phyloP scores from a whole-genome alignment of 2,113 vertebrate genomes.

The Lophius piscatorius region DNA sequence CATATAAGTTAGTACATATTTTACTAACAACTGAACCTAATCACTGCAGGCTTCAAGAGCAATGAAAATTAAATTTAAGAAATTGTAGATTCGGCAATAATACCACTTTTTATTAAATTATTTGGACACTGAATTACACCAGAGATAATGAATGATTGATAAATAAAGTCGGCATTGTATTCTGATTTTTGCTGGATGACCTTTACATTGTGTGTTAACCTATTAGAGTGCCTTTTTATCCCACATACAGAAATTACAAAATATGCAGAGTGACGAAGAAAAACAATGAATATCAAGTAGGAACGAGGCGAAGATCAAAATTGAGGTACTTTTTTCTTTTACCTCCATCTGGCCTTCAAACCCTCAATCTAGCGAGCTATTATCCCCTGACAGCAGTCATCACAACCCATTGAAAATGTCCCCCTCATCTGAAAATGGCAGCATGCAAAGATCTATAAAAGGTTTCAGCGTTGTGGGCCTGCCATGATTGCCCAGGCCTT shows the following conservation, averaged over 20 bases:
- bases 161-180: not conserved
- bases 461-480: slow-evolving; percentile 74
- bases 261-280: slow-evolving; percentile 10
- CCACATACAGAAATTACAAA: slow-evolving; percentile 1
- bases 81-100: no score
- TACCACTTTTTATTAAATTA: no score
- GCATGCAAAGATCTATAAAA: slow-evolving; percentile 77
- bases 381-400: slow-evolving; percentile 71
- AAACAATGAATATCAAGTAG: slow-evolving; percentile 45
- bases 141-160: slow-evolving; percentile 12
- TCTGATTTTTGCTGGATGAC: slow-evolving; percentile 40
- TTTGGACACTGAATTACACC: no score
- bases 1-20: no score
- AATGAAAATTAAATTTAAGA: no score
- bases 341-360: slow-evolving; percentile 33
- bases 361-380: slow-evolving; percentile 29
- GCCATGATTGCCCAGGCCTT: slow-evolving; percentile 74
- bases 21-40: no score
- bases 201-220: slow-evolving; percentile 28
- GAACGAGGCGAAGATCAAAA: slow-evolving; percentile 44
- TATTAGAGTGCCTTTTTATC: slow-evolving; percentile 21
- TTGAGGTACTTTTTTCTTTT: not conserved
- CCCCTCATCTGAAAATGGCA: slow-evolving; percentile 67
- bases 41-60: no score
- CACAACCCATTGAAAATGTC: slow-evolving; percentile 72